These are phyloP conservation scores for Ceramica pisi DNA, from an alignment of 2,888 invertebrate genomes.

Conservation along the genomic window DNA sequence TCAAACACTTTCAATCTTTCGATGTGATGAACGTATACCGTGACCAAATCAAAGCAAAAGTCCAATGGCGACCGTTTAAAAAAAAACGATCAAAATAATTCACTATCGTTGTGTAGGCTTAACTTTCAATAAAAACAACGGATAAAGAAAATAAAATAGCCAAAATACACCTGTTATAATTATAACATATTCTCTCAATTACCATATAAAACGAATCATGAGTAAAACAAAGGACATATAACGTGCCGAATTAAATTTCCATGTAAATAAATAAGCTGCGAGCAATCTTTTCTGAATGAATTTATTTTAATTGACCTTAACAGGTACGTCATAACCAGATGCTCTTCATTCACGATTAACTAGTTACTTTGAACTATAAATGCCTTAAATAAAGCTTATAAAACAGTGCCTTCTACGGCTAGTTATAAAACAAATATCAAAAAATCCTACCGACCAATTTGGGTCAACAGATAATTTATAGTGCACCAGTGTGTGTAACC, in stretches of 20 bases:
- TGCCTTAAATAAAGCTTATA: background rate
- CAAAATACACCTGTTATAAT: constrained; percentile 17
- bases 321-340: constrained; percentile 10
- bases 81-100: background rate
- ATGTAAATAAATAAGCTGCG: constrained; percentile 41
- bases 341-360: background rate
- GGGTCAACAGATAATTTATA: too few relatives aligned
- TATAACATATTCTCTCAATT: constrained; percentile 28
- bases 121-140: background rate
- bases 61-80: background rate
- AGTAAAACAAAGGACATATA: constrained; percentile 34
- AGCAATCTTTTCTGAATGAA: constrained; percentile 37
- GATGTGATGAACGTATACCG: too few relatives aligned
- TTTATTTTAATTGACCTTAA: constrained; percentile 26
- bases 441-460: too few relatives aligned
- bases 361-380: background rate
- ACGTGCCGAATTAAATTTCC: constrained; percentile 45
- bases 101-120: background rate
- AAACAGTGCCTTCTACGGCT: background rate
- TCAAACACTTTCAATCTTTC: too few relatives aligned
- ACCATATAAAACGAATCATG: constrained; percentile 52
- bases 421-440: background rate
- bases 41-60: background rate
- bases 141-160: constrained; percentile 6
- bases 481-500: too few relatives aligned